phyloP scores from a whole-genome alignment of 2,113 vertebrate genomes.

The Apistogramma diplotaenia region DNA sequence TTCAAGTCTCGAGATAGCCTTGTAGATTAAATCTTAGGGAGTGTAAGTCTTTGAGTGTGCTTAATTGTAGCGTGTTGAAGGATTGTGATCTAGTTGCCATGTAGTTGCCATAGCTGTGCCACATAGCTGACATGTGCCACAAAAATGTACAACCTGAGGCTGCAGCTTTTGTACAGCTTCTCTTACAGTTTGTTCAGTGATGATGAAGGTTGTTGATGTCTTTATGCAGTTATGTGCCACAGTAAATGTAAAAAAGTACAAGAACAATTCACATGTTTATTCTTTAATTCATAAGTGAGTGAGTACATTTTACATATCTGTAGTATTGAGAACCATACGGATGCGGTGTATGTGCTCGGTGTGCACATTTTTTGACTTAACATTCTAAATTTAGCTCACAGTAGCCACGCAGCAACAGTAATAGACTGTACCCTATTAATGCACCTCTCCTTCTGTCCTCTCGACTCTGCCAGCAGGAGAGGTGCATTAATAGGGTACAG shows the following conservation, averaged over 20 bases:
- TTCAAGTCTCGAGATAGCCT: neutral
- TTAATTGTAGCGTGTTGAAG: neutral
- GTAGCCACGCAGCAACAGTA: neutral
- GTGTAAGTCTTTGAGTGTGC: too few species aligned
- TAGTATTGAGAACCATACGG: neutral
- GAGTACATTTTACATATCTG: neutral
- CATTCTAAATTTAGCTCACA: neutral
- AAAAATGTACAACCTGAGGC: neutral
- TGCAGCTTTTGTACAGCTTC: neutral
- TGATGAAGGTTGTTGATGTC: neutral
- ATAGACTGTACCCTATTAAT: neutral
- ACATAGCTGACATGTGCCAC: neutral
- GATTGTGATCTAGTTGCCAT: neutral
- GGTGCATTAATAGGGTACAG: too few species aligned
- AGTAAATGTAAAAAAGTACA: neutral
- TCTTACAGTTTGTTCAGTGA: neutral
- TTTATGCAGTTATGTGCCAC: neutral
- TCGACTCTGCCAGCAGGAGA: conserved; percentile 64
- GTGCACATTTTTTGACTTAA: neutral
- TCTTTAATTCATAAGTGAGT: neutral
- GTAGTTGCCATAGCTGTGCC: neutral
- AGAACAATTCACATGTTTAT: neutral
- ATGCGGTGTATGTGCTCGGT: neutral
- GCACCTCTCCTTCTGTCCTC: neutral
- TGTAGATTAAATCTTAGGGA: neutral